Conservation (phyloP, 2,888 invertebrate genomes). For the Brenthis ino region DNA sequence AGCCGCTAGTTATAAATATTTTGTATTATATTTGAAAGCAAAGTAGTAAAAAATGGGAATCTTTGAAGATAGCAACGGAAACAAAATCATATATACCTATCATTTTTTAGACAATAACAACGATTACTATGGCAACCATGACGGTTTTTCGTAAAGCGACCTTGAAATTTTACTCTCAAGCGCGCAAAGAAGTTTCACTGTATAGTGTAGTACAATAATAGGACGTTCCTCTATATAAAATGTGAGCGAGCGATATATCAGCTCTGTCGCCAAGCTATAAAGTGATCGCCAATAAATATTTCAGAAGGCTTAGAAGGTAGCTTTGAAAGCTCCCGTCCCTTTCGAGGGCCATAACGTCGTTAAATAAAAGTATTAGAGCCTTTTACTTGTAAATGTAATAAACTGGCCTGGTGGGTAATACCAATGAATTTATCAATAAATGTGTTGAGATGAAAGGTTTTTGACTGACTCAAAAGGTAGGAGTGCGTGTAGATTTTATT, state of each 20-base stretch:
- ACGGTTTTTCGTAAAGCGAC: no score
- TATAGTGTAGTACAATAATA: not conserved
- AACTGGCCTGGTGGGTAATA: constrained; percentile 14
- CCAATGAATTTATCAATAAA: constrained; percentile 12
- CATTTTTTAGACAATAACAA: no score
- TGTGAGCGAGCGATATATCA: not conserved
- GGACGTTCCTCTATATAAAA: not conserved
- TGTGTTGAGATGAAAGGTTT: not conserved
- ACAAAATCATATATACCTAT: no score
- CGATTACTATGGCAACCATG: no score
- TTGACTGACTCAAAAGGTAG: no score
- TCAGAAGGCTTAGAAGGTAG: constrained; percentile 44
- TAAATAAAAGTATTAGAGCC: constrained; percentile 40
- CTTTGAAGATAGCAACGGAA: no score
- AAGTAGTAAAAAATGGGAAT: no score
- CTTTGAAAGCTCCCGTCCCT: constrained; percentile 44
- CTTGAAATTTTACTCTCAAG: no score
- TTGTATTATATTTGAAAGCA: no score
- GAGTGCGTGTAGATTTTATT: no score
- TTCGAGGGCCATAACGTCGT: constrained; percentile 35
- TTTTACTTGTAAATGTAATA: constrained; percentile 30
- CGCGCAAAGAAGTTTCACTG: not conserved
- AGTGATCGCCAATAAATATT: constrained; percentile 55
- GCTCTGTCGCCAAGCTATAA: constrained; percentile 27
- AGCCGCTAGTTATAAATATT: no score